Percentiles rank a stretch among this genome's conserved stretches.
Conservation (phyloP, 2,113 vertebrate species). For the Dicrurus megarhynchus region DNA sequence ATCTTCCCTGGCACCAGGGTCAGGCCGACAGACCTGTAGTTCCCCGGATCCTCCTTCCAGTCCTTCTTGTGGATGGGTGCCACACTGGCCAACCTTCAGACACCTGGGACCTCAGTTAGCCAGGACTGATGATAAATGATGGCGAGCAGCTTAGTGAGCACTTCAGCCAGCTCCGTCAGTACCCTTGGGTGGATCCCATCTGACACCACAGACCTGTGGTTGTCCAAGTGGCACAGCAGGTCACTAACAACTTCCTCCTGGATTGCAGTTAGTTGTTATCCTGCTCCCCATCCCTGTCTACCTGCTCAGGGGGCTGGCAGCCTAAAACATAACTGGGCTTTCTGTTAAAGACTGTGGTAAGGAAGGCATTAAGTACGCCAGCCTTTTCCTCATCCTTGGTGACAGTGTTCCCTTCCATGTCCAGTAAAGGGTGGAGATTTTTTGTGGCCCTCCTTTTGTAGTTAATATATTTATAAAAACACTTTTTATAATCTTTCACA, state of each 20-base stretch:
- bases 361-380: background rate
- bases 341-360: background rate
- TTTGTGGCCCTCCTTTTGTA: background rate
- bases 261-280: background rate
- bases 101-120: background rate
- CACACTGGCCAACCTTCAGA: background rate
- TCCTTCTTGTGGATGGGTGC: background rate
- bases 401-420: accelerated
- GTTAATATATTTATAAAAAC: background rate
- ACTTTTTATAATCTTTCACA: background rate
- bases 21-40: background rate
- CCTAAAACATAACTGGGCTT: background rate
- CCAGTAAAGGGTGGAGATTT: background rate
- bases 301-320: background rate
- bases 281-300: background rate
- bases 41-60: background rate
- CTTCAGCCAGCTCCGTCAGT: background rate
- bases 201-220: background rate
- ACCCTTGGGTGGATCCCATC: background rate
- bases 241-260: background rate
- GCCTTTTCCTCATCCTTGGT: background rate
- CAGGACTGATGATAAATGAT: background rate
- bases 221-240: background rate
- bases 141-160: background rate
- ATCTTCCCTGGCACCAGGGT: background rate